Evolutionary conservation across 2,797 vertebrate genomes (phyloP).

Genomic region (Enteromius thamalakanensis): DNA sequence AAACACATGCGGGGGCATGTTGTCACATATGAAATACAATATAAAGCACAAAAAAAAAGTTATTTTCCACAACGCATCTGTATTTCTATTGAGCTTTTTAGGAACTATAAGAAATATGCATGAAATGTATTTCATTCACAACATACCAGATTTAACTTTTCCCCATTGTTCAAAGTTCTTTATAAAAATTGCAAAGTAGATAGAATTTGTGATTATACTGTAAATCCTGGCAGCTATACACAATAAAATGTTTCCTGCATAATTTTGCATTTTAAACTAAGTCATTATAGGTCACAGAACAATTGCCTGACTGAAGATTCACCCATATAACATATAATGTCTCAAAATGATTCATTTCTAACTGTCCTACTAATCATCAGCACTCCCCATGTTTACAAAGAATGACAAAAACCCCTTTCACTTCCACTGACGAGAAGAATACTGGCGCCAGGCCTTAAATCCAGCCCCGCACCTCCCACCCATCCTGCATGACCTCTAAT

Average conservation of each 20-base stretch:
- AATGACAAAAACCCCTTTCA: slow-evolving; percentile 46
- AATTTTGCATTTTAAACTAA: background rate
- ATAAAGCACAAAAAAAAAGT: background rate
- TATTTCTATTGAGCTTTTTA: background rate
- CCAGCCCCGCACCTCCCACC: slow-evolving; percentile 57
- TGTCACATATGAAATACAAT: background rate
- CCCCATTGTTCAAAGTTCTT: background rate
- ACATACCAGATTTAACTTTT: background rate
- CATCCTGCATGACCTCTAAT: slow-evolving; percentile 78
- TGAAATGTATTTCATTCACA: background rate
- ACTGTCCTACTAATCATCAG: slow-evolving; percentile 35
- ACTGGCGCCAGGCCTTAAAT: slow-evolving; percentile 81
- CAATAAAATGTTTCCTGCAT: background rate
- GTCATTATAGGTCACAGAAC: background rate
- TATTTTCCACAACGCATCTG: background rate
- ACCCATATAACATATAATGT: slow-evolving; percentile 2
- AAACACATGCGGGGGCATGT: background rate
- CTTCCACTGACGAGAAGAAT: slow-evolving; percentile 53
- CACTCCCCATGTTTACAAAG: slow-evolving; percentile 39
- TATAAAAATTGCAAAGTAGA: background rate
- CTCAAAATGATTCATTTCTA: background rate
- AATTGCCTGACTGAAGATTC: background rate
- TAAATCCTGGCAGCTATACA: background rate
- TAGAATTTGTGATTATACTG: background rate
- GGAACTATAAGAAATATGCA: background rate